A percentile compares a stretch with the other conserved stretches of the same genome.
Conservation (phyloP, 1,140 invertebrate genomes). For the Mylabris phalerata region DNA sequence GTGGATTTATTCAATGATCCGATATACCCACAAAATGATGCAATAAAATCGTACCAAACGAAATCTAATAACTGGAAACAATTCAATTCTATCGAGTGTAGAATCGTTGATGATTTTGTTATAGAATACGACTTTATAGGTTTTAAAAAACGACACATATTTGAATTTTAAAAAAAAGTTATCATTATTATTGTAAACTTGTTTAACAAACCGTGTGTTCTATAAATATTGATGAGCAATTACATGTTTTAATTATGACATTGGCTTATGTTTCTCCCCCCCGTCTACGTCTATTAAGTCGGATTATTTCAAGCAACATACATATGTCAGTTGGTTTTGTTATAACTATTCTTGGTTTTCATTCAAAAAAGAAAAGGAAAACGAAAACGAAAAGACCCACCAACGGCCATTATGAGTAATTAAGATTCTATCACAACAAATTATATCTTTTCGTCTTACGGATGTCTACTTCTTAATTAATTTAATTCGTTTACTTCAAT, state of each 20-base stretch:
- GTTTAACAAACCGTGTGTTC: not conserved
- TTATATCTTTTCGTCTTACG: conserved; percentile 3
- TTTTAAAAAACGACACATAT: no score
- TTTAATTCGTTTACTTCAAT: conserved; percentile 4
- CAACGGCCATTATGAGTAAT: conserved; percentile 7
- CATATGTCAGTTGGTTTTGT: conserved; percentile 12
- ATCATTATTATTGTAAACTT: no score
- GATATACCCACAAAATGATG: no score
- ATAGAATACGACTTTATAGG: no score
- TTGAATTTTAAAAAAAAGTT: no score
- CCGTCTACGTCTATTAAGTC: conserved; percentile 3
- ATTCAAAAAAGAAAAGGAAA: no score
- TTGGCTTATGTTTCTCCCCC: conserved; percentile 5
- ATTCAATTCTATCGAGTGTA: no score
- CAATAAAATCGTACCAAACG: no score
- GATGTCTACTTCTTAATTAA: conserved; percentile 9
- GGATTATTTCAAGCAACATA: not conserved
- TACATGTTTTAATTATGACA: conserved; percentile 14
- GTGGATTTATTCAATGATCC: no score
- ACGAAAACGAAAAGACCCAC: not conserved
- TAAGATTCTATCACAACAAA: conserved; percentile 17
- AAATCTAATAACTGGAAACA: no score
- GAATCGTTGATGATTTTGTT: no score
- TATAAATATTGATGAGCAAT: conserved; percentile 16
- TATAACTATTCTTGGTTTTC: not conserved